phyloP scores from a whole-genome alignment of 2,888 invertebrate genomes.

The Autographa pulchrina region DNA sequence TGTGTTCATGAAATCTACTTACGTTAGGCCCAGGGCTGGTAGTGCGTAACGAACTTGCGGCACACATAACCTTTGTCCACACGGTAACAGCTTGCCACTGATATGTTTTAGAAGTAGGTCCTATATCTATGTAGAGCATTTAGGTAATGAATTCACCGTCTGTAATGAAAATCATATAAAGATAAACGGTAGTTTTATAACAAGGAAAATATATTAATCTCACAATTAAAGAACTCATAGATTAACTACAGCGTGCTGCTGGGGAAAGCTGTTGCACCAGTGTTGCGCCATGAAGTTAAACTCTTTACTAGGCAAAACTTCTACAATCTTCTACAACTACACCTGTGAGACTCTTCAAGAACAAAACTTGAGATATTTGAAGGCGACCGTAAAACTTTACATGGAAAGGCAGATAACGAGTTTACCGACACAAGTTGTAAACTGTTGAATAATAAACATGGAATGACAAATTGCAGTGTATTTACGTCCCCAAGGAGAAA shows the following conservation, averaged over 20 bases:
- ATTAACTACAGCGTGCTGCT: too few species aligned
- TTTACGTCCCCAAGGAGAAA: not conserved
- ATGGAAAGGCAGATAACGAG: not conserved
- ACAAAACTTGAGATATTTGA: not conserved
- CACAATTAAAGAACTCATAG: too few species aligned
- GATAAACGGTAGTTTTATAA: too few species aligned
- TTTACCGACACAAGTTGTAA: not conserved
- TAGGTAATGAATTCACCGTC: too few species aligned
- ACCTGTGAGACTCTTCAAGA: not conserved
- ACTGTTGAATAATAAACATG: not conserved
- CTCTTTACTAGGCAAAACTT: not conserved
- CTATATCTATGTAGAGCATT: too few species aligned
- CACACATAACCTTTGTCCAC: not conserved
- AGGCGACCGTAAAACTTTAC: not conserved
- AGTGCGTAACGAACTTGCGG: not conserved
- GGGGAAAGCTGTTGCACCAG: too few species aligned
- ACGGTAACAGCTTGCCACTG: not conserved
- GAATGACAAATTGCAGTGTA: not conserved
- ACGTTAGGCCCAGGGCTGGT: not conserved
- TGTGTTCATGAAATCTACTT: not conserved
- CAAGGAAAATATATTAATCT: too few species aligned
- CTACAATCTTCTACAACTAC: not conserved
- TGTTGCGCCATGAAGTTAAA: not conserved
- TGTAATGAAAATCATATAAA: too few species aligned
- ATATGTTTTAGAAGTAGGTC: not conserved